Conservation (phyloP, 2,888 invertebrate species). For the Lepidochitona cinerea region DNA sequence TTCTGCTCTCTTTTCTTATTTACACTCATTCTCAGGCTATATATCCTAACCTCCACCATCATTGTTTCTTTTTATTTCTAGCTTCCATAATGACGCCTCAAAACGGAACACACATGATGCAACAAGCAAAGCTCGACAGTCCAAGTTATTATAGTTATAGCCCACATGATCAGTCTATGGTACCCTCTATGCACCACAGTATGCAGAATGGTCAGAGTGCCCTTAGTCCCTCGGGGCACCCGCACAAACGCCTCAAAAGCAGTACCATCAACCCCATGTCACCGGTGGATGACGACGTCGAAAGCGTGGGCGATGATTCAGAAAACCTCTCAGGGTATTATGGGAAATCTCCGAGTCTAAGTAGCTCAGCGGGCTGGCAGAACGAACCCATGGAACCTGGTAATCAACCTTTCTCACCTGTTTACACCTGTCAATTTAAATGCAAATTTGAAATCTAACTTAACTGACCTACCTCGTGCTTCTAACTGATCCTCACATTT, state of each 20-base stretch:
- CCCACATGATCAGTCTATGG: slow-evolving; percentile 74
- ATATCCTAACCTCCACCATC: no score
- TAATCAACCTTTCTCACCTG: no score
- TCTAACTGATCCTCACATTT: no score
- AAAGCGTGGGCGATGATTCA: slow-evolving; percentile 71
- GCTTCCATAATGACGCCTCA: slow-evolving; percentile 94
- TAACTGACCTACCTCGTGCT: no score
- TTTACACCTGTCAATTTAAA: no score
- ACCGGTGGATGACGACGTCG: slow-evolving; percentile 75
- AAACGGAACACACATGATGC: slow-evolving; percentile 74
- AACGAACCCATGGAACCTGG: slow-evolving; percentile 70
- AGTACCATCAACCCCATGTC: slow-evolving; percentile 71
- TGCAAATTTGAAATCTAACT: no score
- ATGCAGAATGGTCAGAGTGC: slow-evolving; percentile 58
- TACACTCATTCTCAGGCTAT: no score
- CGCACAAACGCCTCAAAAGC: slow-evolving; percentile 74
- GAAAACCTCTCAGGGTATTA: slow-evolving; percentile 72
- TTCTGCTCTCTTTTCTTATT: no score
- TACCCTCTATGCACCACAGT: slow-evolving; percentile 43
- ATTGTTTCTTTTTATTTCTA: slow-evolving; percentile 70
- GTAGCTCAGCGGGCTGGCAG: slow-evolving; percentile 73
- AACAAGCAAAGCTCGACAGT: slow-evolving; percentile 85
- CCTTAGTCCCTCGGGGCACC: slow-evolving; percentile 71
- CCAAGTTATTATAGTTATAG: slow-evolving; percentile 87
- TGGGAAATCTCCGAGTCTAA: slow-evolving; percentile 72